Conservation (phyloP, 2,888 invertebrate species). For the Crossocerus cetratus region DNA sequence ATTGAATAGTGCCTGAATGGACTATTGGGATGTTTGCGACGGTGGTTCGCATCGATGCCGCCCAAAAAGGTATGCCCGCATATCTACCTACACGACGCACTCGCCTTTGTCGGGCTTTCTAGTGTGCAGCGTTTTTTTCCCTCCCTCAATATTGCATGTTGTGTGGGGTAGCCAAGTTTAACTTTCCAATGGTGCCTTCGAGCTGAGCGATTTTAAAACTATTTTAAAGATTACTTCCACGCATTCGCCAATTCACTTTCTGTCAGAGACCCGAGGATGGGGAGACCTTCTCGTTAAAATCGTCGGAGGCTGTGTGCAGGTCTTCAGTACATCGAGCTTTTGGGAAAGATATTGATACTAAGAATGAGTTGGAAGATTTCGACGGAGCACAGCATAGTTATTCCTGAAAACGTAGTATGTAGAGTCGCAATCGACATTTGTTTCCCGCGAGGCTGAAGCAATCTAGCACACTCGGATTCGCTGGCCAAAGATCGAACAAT, state of each 20-base stretch:
- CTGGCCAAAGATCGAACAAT: conserved; percentile 55
- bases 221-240: background rate
- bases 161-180: too few relatives aligned
- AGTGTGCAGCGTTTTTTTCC: background rate
- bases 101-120: background rate
- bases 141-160: too few relatives aligned
- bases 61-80: too few relatives aligned
- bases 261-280: too few relatives aligned
- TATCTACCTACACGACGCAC: background rate
- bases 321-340: background rate
- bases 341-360: background rate
- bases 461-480: conserved; percentile 53
- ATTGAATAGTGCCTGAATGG: conserved; percentile 56
- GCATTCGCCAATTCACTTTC: too few relatives aligned
- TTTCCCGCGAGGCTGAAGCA: conserved; percentile 54
- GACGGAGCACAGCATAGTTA: background rate
- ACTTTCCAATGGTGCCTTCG: background rate
- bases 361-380: conserved; percentile 12
- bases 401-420: conserved; percentile 8
- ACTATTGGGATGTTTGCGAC: conserved; percentile 56
- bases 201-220: conserved; percentile 3
- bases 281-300: too few relatives aligned
- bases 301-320: too few relatives aligned
- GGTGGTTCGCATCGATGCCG: conserved; percentile 23
- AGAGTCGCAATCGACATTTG: conserved; percentile 34